phyloP scores from a whole-genome alignment of 2,113 vertebrate genomes.

The Lepus timidus region DNA sequence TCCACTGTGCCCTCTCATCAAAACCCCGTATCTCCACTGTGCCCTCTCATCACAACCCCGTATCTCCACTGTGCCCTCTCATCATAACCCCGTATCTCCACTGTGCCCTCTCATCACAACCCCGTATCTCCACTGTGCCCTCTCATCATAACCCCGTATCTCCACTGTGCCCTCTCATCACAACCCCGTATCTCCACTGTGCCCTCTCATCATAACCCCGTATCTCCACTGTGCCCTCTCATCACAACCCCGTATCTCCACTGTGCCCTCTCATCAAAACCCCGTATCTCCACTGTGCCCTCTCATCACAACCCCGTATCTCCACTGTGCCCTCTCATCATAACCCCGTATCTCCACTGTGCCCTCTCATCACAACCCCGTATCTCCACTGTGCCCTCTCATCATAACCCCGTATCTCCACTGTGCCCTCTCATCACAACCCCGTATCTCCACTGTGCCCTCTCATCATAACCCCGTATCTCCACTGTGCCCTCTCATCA shows the following conservation, averaged over 20 bases:
- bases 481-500: not conserved
- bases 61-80: no score
- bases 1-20: not conserved
- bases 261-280: not conserved
- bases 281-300: no score
- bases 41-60: not conserved
- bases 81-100: not conserved
- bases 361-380: not conserved
- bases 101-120: not conserved
- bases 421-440: not conserved
- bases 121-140: no score
- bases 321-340: not conserved
- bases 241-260: no score
- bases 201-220: not conserved
- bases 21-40: no score
- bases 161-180: not conserved
- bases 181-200: no score
- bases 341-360: no score
- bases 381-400: no score
- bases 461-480: not conserved
- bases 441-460: no score
- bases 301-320: no score
- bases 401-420: not conserved
- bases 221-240: no score
- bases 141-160: not conserved